Evolutionary conservation across 37 sponge, comb jelly and placozoan species (phyloP).

Genomic region (Dysidea cf. avara): DNA sequence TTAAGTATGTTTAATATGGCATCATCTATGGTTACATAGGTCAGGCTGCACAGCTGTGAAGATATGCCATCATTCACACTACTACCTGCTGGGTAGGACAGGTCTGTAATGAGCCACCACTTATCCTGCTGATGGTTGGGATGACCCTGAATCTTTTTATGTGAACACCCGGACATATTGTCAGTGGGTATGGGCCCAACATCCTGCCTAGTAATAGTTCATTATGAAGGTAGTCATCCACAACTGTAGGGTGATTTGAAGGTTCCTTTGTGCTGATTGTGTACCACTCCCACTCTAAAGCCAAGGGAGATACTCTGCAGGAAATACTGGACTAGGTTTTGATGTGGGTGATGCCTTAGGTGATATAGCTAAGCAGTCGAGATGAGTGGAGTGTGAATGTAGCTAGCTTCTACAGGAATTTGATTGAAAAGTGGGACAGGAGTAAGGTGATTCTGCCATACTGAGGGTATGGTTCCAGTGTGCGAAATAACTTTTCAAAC

Average conservation of each 20-base stretch:
- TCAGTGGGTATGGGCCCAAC: neutral
- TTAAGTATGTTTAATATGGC: neutral
- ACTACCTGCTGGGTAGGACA: constrained; percentile 7
- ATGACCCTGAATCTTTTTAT: constrained; percentile 20
- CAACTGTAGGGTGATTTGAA: too few relatives aligned
- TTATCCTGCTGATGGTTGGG: constrained; percentile 9
- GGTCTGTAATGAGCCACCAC: constrained; percentile 24
- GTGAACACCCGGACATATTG: neutral
- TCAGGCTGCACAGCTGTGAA: too few relatives aligned
- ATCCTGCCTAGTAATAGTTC: neutral
- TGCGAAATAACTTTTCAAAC: neutral
- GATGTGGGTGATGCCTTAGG: neutral
- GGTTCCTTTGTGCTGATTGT: too few relatives aligned
- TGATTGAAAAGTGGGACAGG: too few relatives aligned
- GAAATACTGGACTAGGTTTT: constrained; percentile 1
- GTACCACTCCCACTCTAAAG: neutral
- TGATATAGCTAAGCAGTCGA: neutral
- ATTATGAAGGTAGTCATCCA: neutral
- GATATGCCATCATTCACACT: constrained; percentile 26
- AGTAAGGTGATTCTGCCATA: neutral
- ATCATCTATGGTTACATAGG: too few relatives aligned
- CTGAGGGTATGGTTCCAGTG: neutral
- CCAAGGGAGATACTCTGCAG: neutral
- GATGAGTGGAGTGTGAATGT: neutral
- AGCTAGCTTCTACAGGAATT: neutral